phyloP scores from a whole-genome alignment of 1,140 invertebrate genomes.

The Pseudoatta argentina region DNA sequence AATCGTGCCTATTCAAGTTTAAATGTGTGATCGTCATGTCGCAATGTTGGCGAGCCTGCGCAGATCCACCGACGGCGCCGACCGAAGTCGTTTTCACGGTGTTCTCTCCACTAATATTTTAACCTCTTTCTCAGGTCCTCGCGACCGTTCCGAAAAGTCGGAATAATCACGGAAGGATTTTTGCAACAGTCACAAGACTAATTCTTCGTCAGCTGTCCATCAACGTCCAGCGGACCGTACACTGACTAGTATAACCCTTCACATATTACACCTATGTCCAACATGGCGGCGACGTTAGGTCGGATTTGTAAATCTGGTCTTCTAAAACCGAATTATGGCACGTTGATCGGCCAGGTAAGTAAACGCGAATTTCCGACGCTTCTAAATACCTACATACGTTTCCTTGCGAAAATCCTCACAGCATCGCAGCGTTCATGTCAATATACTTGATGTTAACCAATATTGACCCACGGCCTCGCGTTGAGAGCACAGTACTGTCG shows the following conservation, averaged over 20 bases:
- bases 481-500: slow-evolving; percentile 72
- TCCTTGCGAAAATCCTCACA: neutral
- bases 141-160: neutral
- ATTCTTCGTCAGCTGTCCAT: neutral
- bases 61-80: neutral
- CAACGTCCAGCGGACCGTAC: neutral
- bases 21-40: neutral
- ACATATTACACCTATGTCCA: slow-evolving; percentile 86
- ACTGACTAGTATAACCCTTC: slow-evolving; percentile 72
- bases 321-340: slow-evolving; percentile 88
- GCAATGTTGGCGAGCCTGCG: slow-evolving; percentile 24
- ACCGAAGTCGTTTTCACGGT: slow-evolving; percentile 11
- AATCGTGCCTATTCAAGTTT: neutral
- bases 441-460: slow-evolving; percentile 5
- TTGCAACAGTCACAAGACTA: neutral
- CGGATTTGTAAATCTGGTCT: slow-evolving; percentile 93
- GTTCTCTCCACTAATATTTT: neutral
- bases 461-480: neutral
- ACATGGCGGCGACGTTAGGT: slow-evolving; percentile 93
- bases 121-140: neutral
- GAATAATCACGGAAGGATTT: slow-evolving; percentile 37
- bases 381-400: neutral
- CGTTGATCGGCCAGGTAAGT: slow-evolving; percentile 86
- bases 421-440: neutral
- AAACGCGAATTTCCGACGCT: neutral